These are phyloP conservation scores for Chondrilla cf. caribensis DNA, from an alignment of 37 sponge, comb jelly and placozoan genomes.

Conservation along the genomic window DNA sequence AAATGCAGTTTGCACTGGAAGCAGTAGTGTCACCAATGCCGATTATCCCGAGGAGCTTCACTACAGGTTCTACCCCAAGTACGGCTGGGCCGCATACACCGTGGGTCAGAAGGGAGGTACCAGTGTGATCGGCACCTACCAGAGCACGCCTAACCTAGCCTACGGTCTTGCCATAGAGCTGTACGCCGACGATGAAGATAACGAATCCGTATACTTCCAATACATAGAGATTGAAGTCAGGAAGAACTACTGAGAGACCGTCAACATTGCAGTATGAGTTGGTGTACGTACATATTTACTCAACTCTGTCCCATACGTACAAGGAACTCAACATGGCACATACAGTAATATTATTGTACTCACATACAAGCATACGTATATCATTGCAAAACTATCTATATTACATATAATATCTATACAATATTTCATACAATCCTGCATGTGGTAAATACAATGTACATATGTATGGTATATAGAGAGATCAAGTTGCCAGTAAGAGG, in stretches of 20 bases:
- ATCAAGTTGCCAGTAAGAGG: no score
- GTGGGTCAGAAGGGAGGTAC: constrained; percentile 11
- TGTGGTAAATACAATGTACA: no score
- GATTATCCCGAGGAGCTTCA: constrained; percentile 3
- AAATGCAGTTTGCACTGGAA: not conserved
- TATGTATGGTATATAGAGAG: no score
- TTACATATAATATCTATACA: no score
- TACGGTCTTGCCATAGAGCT: not conserved
- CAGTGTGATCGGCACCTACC: not conserved
- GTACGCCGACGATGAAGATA: not conserved
- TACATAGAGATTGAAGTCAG: not conserved
- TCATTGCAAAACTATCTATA: no score
- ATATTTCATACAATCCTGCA: no score
- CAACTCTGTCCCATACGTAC: no score
- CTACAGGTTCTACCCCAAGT: constrained; percentile 1
- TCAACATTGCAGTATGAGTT: no score
- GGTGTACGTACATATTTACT: no score
- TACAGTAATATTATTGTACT: no score
- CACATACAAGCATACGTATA: no score
- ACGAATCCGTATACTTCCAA: not conserved
- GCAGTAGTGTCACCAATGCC: not conserved
- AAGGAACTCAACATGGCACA: no score
- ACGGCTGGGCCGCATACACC: not conserved
- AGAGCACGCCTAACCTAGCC: not conserved
- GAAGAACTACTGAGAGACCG: constrained; percentile 1